These are phyloP conservation scores for Salvelinus namaycush DNA, from an alignment of 2,113 vertebrate genomes.

Conservation along the genomic window DNA sequence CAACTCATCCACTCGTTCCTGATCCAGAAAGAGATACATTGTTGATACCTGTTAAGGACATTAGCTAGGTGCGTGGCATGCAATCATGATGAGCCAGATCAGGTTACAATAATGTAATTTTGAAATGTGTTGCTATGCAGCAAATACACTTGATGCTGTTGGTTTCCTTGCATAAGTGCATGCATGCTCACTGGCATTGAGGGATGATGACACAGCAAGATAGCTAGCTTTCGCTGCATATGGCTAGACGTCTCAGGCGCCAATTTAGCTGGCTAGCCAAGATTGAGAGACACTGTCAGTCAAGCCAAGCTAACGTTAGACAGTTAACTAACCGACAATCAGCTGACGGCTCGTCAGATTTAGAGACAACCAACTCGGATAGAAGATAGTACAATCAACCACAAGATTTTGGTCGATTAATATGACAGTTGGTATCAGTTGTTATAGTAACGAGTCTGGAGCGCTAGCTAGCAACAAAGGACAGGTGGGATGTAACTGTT, in stretches of 20 bases:
- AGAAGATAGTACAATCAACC: neutral
- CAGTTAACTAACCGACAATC: neutral
- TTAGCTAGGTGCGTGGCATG: neutral
- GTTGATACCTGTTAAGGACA: neutral
- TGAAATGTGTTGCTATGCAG: neutral
- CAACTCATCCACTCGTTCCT: slow-evolving; percentile 84
- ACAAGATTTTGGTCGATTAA: neutral
- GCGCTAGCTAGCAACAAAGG: too few species aligned
- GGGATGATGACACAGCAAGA: neutral
- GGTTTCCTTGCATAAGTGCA: neutral
- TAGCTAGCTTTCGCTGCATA: neutral
- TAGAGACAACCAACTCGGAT: neutral
- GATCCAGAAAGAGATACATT: neutral
- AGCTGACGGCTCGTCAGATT: neutral
- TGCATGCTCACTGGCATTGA: neutral
- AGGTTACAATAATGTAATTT: neutral
- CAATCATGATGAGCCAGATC: neutral
- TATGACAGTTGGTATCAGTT: slow-evolving; percentile 61
- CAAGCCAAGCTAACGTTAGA: neutral
- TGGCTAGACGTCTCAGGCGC: neutral
- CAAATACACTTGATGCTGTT: neutral
- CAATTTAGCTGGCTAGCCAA: neutral
- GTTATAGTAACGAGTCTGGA: slow-evolving; percentile 58
- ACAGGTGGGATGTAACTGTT: neutral
- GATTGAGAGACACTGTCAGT: neutral